These are phyloP conservation scores for Seriola dumerili DNA, from an alignment of 2,113 vertebrate species.

Conservation along the genomic window DNA sequence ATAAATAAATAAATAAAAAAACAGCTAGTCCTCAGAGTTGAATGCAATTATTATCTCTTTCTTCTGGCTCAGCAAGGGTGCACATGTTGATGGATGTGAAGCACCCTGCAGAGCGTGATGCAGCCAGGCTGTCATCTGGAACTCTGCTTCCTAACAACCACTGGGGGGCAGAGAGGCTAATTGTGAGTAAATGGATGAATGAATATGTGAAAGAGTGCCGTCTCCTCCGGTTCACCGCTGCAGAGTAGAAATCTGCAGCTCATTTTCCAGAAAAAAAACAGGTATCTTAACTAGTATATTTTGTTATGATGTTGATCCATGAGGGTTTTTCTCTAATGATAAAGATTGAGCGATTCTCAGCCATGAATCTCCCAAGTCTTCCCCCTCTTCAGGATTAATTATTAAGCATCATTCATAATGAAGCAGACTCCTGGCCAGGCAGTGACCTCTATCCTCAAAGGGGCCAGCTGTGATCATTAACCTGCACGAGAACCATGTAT, in stretches of 20 bases:
- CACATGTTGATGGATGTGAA: neutral
- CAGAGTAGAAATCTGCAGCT: neutral
- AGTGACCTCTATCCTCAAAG: constrained; percentile 41
- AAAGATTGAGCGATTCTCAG: neutral
- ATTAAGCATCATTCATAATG: constrained; percentile 44
- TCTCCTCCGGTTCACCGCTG: neutral
- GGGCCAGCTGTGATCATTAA: constrained; percentile 18
- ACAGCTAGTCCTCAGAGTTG: neutral
- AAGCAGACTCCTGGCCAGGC: neutral
- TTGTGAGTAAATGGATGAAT: neutral
- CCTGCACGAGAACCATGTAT: neutral
- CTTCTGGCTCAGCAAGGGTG: neutral
- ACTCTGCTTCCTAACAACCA: neutral
- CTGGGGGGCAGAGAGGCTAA: neutral
- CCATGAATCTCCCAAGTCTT: neutral
- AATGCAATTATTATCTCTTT: neutral
- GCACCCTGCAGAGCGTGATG: neutral
- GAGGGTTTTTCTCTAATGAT: neutral
- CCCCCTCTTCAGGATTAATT: constrained; percentile 15
- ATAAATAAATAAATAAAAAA: neutral
- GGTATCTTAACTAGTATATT: no score
- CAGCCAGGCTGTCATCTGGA: neutral
- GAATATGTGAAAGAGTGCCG: neutral
- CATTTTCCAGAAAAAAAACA: neutral
- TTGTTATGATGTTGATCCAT: neutral